These are phyloP conservation scores for Hucho hucho DNA, from an alignment of 2,113 vertebrate species.

Conservation along the genomic window DNA sequence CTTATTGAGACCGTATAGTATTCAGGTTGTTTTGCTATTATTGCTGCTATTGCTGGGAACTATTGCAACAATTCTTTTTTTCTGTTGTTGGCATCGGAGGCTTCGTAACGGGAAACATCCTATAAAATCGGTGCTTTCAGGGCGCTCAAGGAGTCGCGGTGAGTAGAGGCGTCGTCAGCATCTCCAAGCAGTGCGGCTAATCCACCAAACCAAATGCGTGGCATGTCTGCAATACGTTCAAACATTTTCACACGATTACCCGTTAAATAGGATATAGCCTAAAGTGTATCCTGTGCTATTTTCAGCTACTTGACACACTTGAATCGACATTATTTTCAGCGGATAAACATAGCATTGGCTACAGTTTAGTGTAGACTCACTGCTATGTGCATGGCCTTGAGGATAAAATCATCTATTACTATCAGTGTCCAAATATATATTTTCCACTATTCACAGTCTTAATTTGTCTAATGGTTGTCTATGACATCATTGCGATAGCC, in stretches of 20 bases:
- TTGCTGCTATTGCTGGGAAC: constrained; percentile 90
- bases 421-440: too few relatives aligned
- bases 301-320: not conserved
- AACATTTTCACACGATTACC: constrained; percentile 10
- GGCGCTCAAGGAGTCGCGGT: constrained; percentile 93
- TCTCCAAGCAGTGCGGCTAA: constrained; percentile 3
- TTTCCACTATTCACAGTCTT: too few relatives aligned
- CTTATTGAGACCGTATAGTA: constrained; percentile 91
- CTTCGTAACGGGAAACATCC: constrained; percentile 91
- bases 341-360: not conserved
- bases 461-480: not conserved
- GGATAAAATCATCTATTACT: too few relatives aligned
- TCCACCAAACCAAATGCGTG: constrained; percentile 31
- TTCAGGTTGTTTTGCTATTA: constrained; percentile 90
- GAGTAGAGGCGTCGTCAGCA: constrained; percentile 65
- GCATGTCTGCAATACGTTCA: not conserved
- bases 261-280: constrained; percentile 1
- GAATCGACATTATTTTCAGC: not conserved
- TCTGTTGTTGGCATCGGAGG: constrained; percentile 94
- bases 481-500: not conserved
- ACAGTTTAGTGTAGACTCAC: constrained; percentile 14
- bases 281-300: too few relatives aligned
- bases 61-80: constrained; percentile 93
- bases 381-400: too few relatives aligned
- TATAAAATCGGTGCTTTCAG: constrained; percentile 90